Percentiles rank a stretch among this genome's conserved stretches.
These are phyloP conservation scores for Falco rusticolus DNA, from an alignment of 2,797 vertebrate species.

Conservation along the genomic window DNA sequence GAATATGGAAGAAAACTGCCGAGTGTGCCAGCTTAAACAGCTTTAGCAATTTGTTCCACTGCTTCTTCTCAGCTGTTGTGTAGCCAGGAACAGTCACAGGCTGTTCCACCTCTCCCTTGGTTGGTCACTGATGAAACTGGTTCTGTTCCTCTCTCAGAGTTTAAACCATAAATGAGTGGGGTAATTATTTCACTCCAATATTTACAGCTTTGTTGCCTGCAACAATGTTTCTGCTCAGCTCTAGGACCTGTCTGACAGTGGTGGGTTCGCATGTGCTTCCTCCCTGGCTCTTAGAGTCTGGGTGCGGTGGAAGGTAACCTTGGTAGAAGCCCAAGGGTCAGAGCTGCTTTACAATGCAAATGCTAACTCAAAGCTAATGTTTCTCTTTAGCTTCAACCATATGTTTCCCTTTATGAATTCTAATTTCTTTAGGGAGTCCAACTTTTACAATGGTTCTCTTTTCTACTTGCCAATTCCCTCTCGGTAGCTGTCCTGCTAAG, in stretches of 20 bases:
- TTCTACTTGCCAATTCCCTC: neutral
- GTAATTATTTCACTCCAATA: neutral
- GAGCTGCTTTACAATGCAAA: neutral
- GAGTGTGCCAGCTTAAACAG: neutral
- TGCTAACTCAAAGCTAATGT: neutral
- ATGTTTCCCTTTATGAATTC: neutral
- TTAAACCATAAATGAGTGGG: neutral
- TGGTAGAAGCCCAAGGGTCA: neutral
- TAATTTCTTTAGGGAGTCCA: neutral
- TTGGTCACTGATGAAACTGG: neutral
- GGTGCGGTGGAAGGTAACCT: neutral
- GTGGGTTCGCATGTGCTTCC: neutral
- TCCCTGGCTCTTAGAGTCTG: accelerated
- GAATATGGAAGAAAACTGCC: neutral
- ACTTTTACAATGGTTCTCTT: neutral
- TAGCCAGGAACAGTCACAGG: neutral
- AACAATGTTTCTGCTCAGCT: neutral
- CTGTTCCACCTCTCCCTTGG: neutral
- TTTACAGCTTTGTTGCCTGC: neutral
- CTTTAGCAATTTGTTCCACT: neutral
- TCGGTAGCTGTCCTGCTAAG: neutral
- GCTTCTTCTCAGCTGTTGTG: neutral
- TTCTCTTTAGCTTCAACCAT: neutral
- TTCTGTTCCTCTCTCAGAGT: neutral
- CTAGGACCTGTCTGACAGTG: accelerated